Evolutionary conservation across 2,797 vertebrate genomes (phyloP).

Genomic region (Craterocephalus amniculus): DNA sequence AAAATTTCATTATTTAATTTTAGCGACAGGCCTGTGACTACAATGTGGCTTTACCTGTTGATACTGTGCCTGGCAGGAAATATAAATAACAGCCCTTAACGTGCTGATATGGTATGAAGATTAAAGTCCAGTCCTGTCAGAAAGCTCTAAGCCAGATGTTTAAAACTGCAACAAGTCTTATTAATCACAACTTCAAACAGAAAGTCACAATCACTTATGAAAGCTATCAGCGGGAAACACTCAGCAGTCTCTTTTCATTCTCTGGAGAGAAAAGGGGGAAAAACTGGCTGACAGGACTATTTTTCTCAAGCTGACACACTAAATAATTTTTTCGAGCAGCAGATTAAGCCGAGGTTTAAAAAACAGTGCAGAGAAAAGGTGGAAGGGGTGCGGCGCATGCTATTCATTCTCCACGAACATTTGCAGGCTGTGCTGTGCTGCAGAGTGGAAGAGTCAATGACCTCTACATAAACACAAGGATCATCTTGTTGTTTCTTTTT

Average conservation of each 20-base stretch:
- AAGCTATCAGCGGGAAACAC: conserved; percentile 51
- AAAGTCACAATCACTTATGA: conserved; percentile 31
- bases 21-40: neutral
- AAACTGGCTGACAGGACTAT: conserved; percentile 50
- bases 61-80: conserved; percentile 2
- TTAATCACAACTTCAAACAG: conserved; percentile 11
- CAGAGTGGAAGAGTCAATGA: conserved; percentile 33
- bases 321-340: conserved; percentile 53
- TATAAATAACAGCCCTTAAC: conserved; percentile 7
- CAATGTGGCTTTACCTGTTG: neutral
- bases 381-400: conserved; percentile 66
- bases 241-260: conserved; percentile 17
- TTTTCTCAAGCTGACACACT: conserved; percentile 41
- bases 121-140: conserved; percentile 11
- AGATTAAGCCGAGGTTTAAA: conserved; percentile 35
- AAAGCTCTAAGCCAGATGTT: conserved; percentile 28
- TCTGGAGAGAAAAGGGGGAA: neutral
- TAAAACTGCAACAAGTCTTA: conserved; percentile 39
- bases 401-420: conserved; percentile 64
- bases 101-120: neutral
- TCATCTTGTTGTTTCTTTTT: neutral
- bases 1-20: neutral
- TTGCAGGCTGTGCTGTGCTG: conserved; percentile 61
- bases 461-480: neutral
- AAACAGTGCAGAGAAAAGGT: conserved; percentile 72